Percentiles rank a stretch among this genome's conserved stretches.
Evolutionary conservation across 2,888 invertebrate genomes (phyloP).

Genomic region (Calephelis perditalis): DNA sequence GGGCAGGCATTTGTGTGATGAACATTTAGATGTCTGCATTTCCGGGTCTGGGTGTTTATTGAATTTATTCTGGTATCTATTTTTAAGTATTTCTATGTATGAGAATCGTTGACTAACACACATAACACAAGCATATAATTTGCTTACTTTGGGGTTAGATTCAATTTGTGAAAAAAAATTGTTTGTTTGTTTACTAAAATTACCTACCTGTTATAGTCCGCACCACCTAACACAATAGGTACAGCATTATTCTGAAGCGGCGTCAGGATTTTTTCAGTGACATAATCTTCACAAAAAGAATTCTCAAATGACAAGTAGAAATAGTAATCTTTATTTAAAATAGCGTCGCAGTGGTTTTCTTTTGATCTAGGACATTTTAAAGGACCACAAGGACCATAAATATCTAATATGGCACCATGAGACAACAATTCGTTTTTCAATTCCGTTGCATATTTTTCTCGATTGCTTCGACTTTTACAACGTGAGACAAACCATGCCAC

Average conservation of each 20-base stretch:
- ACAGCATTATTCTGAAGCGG: constrained; percentile 74
- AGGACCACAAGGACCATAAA: constrained; percentile 40
- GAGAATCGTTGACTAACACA: no score
- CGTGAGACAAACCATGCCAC: constrained; percentile 54
- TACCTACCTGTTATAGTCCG: constrained; percentile 62
- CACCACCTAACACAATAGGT: constrained; percentile 81
- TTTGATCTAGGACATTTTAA: constrained; percentile 34
- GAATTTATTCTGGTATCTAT: no score
- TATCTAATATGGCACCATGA: constrained; percentile 42
- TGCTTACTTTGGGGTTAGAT: no score
- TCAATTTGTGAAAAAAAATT: no score
- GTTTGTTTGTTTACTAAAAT: constrained; percentile 26
- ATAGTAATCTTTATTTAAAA: constrained; percentile 41
- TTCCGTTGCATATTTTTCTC: constrained; percentile 35
- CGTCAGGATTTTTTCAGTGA: constrained; percentile 47
- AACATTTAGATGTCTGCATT: no score
- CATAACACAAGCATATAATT: no score
- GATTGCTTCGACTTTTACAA: constrained; percentile 38
- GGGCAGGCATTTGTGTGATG: no score
- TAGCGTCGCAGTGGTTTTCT: constrained; percentile 36
- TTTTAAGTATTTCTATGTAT: no score
- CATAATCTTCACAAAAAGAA: constrained; percentile 51
- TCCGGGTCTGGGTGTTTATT: no score
- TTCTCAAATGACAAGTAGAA: constrained; percentile 49
- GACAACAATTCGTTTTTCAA: constrained; percentile 36